Evolutionary conservation across 2,888 invertebrate genomes (phyloP).

Genomic region (Keiferia lycopersicella): DNA sequence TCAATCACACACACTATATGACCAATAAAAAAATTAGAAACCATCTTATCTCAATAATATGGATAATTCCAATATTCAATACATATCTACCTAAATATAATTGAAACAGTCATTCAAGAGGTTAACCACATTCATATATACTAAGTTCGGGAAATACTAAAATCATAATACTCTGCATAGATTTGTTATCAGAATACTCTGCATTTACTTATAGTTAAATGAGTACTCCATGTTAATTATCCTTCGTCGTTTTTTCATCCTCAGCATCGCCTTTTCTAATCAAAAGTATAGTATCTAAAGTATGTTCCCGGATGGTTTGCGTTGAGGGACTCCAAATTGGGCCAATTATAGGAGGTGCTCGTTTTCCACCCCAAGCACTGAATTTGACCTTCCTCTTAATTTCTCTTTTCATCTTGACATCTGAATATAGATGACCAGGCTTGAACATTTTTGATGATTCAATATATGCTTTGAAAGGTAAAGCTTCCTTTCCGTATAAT

Average conservation of each 20-base stretch:
- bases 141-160: constrained; percentile 43
- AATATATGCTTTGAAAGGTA: constrained; percentile 62
- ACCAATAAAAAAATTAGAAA: constrained; percentile 44
- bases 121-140: constrained; percentile 28
- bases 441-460: constrained; percentile 62
- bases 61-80: not conserved
- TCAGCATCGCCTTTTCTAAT: constrained; percentile 53
- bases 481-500: constrained; percentile 54
- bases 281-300: constrained; percentile 60
- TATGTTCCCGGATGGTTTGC: constrained; percentile 55
- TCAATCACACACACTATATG: constrained; percentile 27
- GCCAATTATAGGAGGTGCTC: constrained; percentile 73
- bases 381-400: constrained; percentile 75
- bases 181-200: too few relatives aligned
- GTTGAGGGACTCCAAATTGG: constrained; percentile 71
- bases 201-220: constrained; percentile 27
- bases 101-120: constrained; percentile 22
- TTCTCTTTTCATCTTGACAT: constrained; percentile 68
- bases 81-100: not conserved
- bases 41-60: constrained; percentile 21
- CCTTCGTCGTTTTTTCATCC: constrained; percentile 40
- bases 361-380: constrained; percentile 74
- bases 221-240: constrained; percentile 44
- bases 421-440: constrained; percentile 66
- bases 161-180: not conserved